Percentiles rank a stretch among this genome's conserved stretches.
Conservation (phyloP, 2,113 vertebrate genomes). For the Epinephelus fuscoguttatus region DNA sequence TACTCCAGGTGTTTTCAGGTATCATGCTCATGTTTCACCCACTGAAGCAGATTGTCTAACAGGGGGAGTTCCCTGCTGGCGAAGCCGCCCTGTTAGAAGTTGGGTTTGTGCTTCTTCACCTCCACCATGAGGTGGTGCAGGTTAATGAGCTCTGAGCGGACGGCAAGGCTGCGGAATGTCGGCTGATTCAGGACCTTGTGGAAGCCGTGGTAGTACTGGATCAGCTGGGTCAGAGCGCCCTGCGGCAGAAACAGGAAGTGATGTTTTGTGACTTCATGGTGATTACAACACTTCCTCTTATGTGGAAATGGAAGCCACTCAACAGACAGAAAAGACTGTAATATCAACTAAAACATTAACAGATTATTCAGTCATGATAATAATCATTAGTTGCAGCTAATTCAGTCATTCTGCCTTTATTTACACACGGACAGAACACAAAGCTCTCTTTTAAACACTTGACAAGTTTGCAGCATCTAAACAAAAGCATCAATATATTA, state of each 20-base stretch:
- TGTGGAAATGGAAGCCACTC: too few species aligned
- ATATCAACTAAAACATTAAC: too few species aligned
- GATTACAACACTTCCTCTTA: neutral
- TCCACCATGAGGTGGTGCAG: constrained; percentile 97
- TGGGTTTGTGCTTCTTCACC: constrained; percentile 95
- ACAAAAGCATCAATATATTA: too few species aligned
- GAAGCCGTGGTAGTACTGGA: constrained; percentile 96
- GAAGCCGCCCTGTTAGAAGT: constrained; percentile 84
- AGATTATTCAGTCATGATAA: too few species aligned
- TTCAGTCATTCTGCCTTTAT: too few species aligned
- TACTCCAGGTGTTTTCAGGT: neutral
- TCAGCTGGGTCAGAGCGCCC: constrained; percentile 94
- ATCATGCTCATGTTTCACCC: neutral
- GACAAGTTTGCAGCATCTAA: too few species aligned
- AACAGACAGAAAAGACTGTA: too few species aligned
- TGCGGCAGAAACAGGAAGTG: constrained; percentile 50
- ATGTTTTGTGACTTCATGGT: neutral
- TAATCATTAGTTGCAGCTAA: too few species aligned
- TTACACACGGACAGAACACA: too few species aligned
- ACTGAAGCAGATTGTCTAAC: too few species aligned
- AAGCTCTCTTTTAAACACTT: too few species aligned
- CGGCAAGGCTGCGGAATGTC: constrained; percentile 88
- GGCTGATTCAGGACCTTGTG: constrained; percentile 92
- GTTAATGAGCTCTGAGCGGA: constrained; percentile 94
- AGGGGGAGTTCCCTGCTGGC: too few species aligned